Conservation (phyloP, 2,113 vertebrate genomes). For the Sylvilagus bachmani region DNA sequence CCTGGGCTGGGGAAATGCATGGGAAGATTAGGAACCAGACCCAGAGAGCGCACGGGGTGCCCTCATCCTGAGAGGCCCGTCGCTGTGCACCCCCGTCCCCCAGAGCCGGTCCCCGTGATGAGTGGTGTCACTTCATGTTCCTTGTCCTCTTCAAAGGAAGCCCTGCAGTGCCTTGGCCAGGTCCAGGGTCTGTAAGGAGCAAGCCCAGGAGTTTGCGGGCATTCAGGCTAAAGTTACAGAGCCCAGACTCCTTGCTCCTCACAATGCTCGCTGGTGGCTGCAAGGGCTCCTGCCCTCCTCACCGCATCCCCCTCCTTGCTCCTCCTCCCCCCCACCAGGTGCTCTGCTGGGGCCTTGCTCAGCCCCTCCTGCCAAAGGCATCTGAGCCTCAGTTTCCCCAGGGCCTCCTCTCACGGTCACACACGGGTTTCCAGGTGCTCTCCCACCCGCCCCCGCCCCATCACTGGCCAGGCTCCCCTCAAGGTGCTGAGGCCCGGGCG, state of each 20-base stretch:
- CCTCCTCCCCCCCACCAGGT: rapidly evolving
- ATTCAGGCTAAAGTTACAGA: neutral
- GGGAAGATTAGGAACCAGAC: neutral
- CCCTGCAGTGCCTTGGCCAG: neutral
- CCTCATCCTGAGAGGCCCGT: neutral
- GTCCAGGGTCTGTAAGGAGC: neutral
- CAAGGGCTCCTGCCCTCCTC: rapidly evolving
- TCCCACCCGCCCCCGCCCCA: neutral
- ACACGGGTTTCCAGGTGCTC: conserved; percentile 19
- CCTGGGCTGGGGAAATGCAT: neutral
- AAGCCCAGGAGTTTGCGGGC: neutral
- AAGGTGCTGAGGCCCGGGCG: conserved; percentile 60
- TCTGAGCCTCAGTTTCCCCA: neutral
- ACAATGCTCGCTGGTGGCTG: neutral
- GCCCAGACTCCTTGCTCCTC: neutral
- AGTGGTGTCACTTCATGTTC: no score
- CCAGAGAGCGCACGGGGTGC: rapidly evolving
- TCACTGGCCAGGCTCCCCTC: neutral
- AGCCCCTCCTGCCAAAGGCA: neutral
- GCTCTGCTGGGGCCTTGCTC: neutral
- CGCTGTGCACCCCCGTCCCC: no score
- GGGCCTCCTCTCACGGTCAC: neutral
- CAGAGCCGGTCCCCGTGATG: no score
- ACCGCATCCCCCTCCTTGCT: neutral
- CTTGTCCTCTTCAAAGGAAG: neutral